These are phyloP conservation scores for Fregetta grallaria DNA, from an alignment of 2,113 vertebrate genomes.

Conservation along the genomic window DNA sequence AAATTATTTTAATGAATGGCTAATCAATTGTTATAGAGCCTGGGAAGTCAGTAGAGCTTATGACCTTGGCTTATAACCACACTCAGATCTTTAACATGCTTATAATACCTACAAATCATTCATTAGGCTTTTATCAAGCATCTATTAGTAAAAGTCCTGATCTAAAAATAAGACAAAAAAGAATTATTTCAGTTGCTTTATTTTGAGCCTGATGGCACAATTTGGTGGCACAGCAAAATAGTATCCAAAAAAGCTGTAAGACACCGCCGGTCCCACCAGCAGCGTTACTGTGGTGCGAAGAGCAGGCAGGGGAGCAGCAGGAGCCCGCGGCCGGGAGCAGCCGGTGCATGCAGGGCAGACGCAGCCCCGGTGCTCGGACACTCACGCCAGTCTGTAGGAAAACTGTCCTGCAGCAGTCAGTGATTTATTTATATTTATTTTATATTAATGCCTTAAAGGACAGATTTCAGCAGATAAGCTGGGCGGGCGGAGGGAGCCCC, in stretches of 20 bases:
- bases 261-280: background rate
- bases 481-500: background rate
- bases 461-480: background rate
- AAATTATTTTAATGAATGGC: constrained; percentile 26
- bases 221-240: background rate
- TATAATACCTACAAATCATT: background rate
- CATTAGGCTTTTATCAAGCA: background rate
- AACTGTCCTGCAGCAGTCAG: background rate
- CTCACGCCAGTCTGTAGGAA: background rate
- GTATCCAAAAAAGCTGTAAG: background rate
- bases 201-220: background rate
- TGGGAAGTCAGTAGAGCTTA: constrained; percentile 1
- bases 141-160: background rate
- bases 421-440: background rate
- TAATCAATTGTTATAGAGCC: constrained; percentile 32
- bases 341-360: background rate
- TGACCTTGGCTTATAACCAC: background rate
- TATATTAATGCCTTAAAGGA: background rate
- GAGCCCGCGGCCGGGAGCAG: background rate
- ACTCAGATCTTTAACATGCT: background rate
- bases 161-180: background rate
- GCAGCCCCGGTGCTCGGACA: background rate
- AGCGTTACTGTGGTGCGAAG: background rate
- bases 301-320: background rate
- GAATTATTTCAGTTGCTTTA: background rate